Conservation (phyloP, 2,888 invertebrate genomes). For the Dysmachus trigonus region DNA sequence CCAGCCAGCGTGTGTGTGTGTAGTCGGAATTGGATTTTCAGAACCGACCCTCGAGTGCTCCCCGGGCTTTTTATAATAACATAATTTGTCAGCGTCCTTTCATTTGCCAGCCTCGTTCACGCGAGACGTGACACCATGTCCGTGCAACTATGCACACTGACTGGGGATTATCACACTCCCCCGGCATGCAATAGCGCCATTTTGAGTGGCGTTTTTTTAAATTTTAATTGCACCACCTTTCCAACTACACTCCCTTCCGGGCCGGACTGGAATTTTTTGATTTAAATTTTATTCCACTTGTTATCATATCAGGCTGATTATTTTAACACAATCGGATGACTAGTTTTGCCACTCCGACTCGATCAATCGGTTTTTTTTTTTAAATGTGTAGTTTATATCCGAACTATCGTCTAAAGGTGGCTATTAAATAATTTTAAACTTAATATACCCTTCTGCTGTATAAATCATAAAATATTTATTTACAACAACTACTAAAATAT, state of each 20-base stretch:
- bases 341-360: neutral
- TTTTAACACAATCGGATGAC: neutral
- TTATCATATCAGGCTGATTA: neutral
- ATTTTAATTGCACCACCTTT: conserved; percentile 20
- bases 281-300: neutral
- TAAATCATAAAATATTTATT: too few species aligned
- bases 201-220: conserved; percentile 33
- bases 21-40: neutral
- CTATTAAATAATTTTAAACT: too few species aligned
- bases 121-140: conserved; percentile 33
- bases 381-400: neutral
- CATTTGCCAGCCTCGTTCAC: conserved; percentile 37
- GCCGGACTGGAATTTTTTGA: neutral
- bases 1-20: too few species aligned
- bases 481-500: too few species aligned
- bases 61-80: conserved; percentile 23
- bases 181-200: conserved; percentile 10
- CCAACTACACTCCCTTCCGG: neutral
- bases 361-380: neutral
- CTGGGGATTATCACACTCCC: conserved; percentile 38
- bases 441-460: too few species aligned
- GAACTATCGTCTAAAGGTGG: neutral
- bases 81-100: conserved; percentile 43
- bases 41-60: neutral
- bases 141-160: conserved; percentile 31